A percentile compares a stretch with the other conserved stretches of the same genome.
Evolutionary conservation across 2,797 vertebrate genomes (phyloP).

Genomic region (Typhlichthys subterraneus): DNA sequence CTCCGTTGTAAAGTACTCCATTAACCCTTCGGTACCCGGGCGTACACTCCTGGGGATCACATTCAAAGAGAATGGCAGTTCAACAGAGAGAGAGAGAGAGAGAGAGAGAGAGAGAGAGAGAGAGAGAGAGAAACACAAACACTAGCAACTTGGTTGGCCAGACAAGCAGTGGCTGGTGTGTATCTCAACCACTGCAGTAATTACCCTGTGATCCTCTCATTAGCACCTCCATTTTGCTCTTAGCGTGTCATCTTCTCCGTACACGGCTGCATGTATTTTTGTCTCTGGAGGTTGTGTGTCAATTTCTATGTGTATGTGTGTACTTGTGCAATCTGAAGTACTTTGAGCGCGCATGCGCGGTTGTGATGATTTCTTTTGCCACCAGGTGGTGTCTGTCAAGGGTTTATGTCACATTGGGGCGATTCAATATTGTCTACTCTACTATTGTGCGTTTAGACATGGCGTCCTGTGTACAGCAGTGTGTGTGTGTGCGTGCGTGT

Average conservation of each 20-base stretch:
- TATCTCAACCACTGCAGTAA: constrained; percentile 28
- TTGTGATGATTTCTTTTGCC: neutral
- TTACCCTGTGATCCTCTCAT: constrained; percentile 27
- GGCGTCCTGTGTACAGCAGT: no score
- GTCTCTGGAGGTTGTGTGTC: neutral
- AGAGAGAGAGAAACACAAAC: neutral
- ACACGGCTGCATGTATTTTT: neutral
- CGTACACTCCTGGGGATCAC: constrained; percentile 81
- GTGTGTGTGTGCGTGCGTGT: constrained; percentile 34
- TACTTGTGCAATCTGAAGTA: neutral
- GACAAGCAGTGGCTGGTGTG: neutral
- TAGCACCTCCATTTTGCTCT: constrained; percentile 21
- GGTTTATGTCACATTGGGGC: no score
- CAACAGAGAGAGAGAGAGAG: neutral
- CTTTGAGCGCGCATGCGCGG: neutral
- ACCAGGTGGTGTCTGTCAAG: no score
- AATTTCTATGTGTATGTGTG: neutral
- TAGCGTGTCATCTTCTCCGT: neutral
- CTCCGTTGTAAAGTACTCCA: constrained; percentile 81
- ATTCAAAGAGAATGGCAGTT: constrained; percentile 17
- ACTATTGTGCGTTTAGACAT: no score
- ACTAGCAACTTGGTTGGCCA: neutral
- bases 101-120: no score
- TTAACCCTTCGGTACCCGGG: constrained; percentile 85
- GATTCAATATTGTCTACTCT: no score